phyloP scores from a whole-genome alignment of 1,140 invertebrate species.

The Cotesia glomerata region DNA sequence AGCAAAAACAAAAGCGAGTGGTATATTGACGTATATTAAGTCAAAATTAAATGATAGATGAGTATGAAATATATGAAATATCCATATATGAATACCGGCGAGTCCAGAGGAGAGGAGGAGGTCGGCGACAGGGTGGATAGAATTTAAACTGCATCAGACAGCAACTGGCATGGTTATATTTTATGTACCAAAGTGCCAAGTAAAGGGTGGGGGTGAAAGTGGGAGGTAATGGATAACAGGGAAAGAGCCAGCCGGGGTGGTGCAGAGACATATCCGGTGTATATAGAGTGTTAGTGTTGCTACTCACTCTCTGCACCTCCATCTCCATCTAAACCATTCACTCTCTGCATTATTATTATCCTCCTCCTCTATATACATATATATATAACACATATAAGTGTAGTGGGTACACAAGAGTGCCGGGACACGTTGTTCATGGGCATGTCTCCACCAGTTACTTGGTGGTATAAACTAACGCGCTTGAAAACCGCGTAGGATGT shows the following conservation, averaged over 20 bases:
- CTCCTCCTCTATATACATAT: too few relatives aligned
- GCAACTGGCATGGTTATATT: slow-evolving; percentile 33
- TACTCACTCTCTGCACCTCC: slow-evolving; percentile 18
- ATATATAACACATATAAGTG: too few relatives aligned
- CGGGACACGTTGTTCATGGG: slow-evolving; percentile 27
- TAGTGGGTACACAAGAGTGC: slow-evolving; percentile 1
- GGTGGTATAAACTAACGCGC: slow-evolving; percentile 33
- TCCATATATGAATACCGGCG: not conserved
- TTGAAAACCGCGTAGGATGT: slow-evolving; percentile 26
- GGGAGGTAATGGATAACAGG: not conserved
- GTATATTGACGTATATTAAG: too few relatives aligned
- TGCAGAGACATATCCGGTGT: not conserved
- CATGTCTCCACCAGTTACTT: slow-evolving; percentile 37
- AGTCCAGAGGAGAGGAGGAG: not conserved
- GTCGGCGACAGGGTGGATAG: slow-evolving; percentile 16
- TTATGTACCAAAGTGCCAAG: slow-evolving; percentile 30
- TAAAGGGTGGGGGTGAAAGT: slow-evolving; percentile 6
- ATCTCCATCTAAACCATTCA: too few relatives aligned
- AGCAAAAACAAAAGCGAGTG: too few relatives aligned
- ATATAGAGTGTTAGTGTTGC: slow-evolving; percentile 10
- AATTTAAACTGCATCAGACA: slow-evolving; percentile 38
- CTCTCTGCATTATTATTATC: too few relatives aligned
- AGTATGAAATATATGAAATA: not conserved
- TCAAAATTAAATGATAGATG: too few relatives aligned
- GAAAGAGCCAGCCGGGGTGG: not conserved